phyloP scores from a whole-genome alignment of 1,140 invertebrate genomes.

The Macrosteles quadrilineatus region DNA sequence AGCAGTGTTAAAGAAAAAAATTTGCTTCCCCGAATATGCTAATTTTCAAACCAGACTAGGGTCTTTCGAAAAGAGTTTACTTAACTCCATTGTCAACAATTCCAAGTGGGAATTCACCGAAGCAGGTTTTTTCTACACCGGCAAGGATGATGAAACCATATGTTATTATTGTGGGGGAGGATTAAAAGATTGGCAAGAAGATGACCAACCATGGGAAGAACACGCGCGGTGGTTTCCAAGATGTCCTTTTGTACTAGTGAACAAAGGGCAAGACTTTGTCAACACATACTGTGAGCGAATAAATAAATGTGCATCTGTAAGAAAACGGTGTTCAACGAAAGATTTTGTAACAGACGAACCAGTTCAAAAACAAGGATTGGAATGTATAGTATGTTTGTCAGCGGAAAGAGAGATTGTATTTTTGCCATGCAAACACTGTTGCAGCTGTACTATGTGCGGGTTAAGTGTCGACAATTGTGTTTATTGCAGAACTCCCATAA shows the following conservation, averaged over 20 bases:
- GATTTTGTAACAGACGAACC: background rate
- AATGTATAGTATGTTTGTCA: slow-evolving; percentile 11
- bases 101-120: slow-evolving; percentile 55
- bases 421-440: background rate
- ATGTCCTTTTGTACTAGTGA: slow-evolving; percentile 71
- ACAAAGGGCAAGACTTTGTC: slow-evolving; percentile 73
- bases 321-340: background rate
- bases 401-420: background rate
- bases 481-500: background rate
- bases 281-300: slow-evolving; percentile 43
- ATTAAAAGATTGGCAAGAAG: slow-evolving; percentile 82
- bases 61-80: too few species aligned
- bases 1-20: too few species aligned
- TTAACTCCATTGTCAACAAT: too few species aligned
- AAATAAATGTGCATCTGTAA: background rate
- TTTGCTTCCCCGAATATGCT: too few species aligned
- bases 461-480: background rate
- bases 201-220: slow-evolving; percentile 85
- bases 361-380: background rate
- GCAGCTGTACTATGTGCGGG: background rate
- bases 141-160: slow-evolving; percentile 74
- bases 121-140: slow-evolving; percentile 75
- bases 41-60: too few species aligned
- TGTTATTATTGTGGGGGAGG: slow-evolving; percentile 87
- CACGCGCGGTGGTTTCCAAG: slow-evolving; percentile 82